Conservation (phyloP, 2,888 invertebrate species). For the Netelia virgata region DNA sequence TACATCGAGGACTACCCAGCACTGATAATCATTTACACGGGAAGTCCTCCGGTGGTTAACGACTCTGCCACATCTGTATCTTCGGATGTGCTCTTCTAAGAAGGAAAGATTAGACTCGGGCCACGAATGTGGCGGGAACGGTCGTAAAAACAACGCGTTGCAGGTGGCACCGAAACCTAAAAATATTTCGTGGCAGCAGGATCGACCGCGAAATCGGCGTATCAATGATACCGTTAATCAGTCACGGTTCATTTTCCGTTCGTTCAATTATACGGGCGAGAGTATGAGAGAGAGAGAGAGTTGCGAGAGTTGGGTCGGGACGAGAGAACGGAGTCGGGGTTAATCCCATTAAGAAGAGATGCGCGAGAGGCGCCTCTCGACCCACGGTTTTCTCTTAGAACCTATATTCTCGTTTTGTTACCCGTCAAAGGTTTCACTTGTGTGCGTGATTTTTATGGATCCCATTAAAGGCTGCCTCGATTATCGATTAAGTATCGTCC, state of each 20-base stretch:
- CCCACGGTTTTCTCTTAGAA: constrained; percentile 63
- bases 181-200: constrained; percentile 25
- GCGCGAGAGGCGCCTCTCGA: constrained; percentile 68
- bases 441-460: constrained; percentile 68
- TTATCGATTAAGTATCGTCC: constrained; percentile 9
- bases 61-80: not conserved
- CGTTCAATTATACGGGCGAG: constrained; percentile 79
- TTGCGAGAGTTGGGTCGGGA: constrained; percentile 11
- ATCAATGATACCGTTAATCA: constrained; percentile 78
- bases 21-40: not conserved
- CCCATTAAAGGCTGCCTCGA: constrained; percentile 71
- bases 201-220: constrained; percentile 67
- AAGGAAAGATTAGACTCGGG: not conserved
- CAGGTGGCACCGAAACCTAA: constrained; percentile 43
- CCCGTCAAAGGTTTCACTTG: constrained; percentile 24
- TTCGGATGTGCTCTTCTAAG: not conserved
- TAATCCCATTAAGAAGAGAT: constrained; percentile 78
- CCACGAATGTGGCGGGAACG: constrained; percentile 37
- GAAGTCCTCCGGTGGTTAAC: not conserved
- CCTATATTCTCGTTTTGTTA: constrained; percentile 62
- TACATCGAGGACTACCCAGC: not conserved
- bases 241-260: constrained; percentile 78
- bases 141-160: constrained; percentile 39
- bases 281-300: not conserved
- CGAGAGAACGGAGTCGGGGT: constrained; percentile 73